Evolutionary conservation across 2,888 invertebrate species (phyloP).

Genomic region (Junonia oenone): DNA sequence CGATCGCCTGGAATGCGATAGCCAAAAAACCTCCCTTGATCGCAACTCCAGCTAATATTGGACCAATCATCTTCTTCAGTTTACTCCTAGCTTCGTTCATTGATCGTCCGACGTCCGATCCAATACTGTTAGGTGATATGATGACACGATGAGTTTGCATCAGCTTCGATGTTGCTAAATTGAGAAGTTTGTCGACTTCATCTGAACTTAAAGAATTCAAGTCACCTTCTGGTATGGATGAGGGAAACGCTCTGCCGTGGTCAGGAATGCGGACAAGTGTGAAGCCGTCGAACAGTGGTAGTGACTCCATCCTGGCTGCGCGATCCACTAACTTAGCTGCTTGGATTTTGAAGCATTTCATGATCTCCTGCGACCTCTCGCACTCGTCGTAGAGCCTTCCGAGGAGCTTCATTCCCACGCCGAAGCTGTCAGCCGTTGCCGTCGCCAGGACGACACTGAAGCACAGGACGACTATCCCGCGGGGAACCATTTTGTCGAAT

Average conservation of each 20-base stretch:
- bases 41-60: constrained; percentile 83
- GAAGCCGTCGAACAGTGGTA: constrained; percentile 82
- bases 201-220: constrained; percentile 80
- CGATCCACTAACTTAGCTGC: constrained; percentile 83
- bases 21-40: constrained; percentile 86
- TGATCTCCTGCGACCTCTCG: constrained; percentile 80
- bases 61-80: constrained; percentile 83
- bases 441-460: constrained; percentile 49
- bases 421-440: constrained; percentile 60
- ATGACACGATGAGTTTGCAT: constrained; percentile 81
- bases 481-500: constrained; percentile 62
- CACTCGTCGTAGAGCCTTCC: constrained; percentile 82
- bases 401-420: constrained; percentile 68
- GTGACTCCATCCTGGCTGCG: constrained; percentile 80
- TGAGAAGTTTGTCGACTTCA: constrained; percentile 80
- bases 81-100: constrained; percentile 79
- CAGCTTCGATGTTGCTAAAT: constrained; percentile 77
- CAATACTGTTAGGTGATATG: constrained; percentile 64
- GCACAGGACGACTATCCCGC: constrained; percentile 62
- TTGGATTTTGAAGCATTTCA: constrained; percentile 86
- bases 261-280: constrained; percentile 73
- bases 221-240: constrained; percentile 77
- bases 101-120: constrained; percentile 66
- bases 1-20: constrained; percentile 86
- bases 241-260: constrained; percentile 66